A percentile compares a stretch with the other conserved stretches of the same genome.
These are phyloP conservation scores for Xenops minutus DNA, from an alignment of 2,797 vertebrate species.

Conservation along the genomic window DNA sequence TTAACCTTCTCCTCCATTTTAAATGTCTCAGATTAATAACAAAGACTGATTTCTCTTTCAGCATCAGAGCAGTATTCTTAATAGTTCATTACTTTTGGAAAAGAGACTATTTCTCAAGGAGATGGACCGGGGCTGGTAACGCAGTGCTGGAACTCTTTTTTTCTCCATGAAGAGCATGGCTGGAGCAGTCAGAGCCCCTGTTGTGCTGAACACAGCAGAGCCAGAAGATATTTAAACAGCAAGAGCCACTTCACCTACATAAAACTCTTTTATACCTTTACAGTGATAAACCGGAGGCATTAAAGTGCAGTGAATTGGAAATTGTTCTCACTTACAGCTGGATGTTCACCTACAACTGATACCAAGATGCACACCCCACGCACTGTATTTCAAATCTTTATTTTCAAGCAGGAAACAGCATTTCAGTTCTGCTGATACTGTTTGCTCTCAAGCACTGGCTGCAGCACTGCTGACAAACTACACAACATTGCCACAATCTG, in stretches of 20 bases:
- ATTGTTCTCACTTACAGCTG: slow-evolving; percentile 48
- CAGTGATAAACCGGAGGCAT: slow-evolving; percentile 56
- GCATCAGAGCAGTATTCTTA: not conserved
- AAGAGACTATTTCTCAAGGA: not conserved
- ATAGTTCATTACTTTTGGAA: not conserved
- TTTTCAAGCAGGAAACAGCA: not conserved
- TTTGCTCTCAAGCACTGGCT: not conserved
- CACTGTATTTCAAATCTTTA: slow-evolving; percentile 10
- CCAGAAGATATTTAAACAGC: slow-evolving; percentile 36
- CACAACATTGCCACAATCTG: not conserved
- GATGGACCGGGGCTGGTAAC: not conserved
- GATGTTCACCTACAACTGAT: slow-evolving; percentile 15
- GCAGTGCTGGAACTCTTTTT: not conserved
- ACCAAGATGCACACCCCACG: not conserved
- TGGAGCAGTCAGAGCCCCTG: not conserved
- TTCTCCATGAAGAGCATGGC: not conserved
- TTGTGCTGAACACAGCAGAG: not conserved
- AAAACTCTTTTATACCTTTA: slow-evolving; percentile 58
- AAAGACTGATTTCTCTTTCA: not conserved
- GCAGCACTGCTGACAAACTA: not conserved
- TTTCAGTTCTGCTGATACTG: not conserved
- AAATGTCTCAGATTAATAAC: not conserved
- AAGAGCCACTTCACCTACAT: slow-evolving; percentile 52
- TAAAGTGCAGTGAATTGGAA: slow-evolving; percentile 57
- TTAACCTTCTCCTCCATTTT: slow-evolving; percentile 14